A percentile compares a stretch with the other conserved stretches of the same genome.
These are phyloP conservation scores for Hylia prasina DNA, from an alignment of 2,113 vertebrate species.

Conservation along the genomic window DNA sequence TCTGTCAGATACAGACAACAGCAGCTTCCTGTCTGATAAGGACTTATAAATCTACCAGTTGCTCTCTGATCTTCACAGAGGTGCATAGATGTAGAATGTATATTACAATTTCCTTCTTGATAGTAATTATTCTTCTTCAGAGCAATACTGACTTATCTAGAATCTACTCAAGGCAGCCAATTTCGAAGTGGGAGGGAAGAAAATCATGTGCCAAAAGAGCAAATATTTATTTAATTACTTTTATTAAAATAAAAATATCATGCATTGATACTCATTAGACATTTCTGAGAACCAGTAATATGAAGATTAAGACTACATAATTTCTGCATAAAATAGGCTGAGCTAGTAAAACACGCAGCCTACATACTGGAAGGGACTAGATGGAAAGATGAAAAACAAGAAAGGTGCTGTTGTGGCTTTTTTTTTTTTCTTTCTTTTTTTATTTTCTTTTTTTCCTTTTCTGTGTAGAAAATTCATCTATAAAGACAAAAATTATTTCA, in stretches of 20 bases:
- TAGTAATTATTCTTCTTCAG: not conserved
- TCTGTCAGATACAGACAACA: not conserved
- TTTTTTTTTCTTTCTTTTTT: not conserved
- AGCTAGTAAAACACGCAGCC: slow-evolving; percentile 42
- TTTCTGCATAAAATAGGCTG: slow-evolving; percentile 35
- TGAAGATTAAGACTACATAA: slow-evolving; percentile 41
- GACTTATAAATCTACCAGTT: not conserved
- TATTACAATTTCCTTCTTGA: not conserved
- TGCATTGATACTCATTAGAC: slow-evolving; percentile 53
- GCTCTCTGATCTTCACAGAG: not conserved
- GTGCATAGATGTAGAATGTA: not conserved
- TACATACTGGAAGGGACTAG: not conserved
- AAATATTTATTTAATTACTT: slow-evolving; percentile 35
- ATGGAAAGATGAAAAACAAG: slow-evolving; percentile 5
- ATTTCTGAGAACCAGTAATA: slow-evolving; percentile 52
- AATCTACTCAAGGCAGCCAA: not conserved
- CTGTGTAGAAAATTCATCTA: not conserved
- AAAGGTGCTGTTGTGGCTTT: slow-evolving; percentile 31
- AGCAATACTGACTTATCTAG: not conserved
- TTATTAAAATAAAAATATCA: slow-evolving; percentile 71
- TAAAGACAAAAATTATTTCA: not conserved
- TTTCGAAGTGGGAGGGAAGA: not conserved
- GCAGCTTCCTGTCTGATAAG: not conserved
- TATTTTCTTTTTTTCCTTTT: not conserved
- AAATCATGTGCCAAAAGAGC: not conserved